These are phyloP conservation scores for Vanessa atalanta DNA, from an alignment of 1,140 invertebrate species.

Conservation along the genomic window DNA sequence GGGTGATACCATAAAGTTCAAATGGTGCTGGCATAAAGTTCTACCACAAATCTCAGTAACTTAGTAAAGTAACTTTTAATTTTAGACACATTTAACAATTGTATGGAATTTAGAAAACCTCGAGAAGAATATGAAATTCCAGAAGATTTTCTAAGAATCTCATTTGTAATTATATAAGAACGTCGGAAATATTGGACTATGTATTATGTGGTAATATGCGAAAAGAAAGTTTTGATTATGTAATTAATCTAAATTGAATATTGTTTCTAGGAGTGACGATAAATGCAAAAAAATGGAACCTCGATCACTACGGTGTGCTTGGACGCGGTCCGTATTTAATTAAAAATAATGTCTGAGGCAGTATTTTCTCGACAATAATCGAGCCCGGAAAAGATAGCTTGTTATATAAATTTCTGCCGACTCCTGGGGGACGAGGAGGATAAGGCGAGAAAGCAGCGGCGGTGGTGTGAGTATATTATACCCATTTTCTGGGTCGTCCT, in stretches of 20 bases:
- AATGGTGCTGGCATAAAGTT: no score
- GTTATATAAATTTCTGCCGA: conserved; percentile 79
- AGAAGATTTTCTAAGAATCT: no score
- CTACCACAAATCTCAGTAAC: no score
- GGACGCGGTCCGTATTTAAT: conserved; percentile 73
- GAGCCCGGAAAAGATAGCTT: conserved; percentile 76
- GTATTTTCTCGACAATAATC: conserved; percentile 77
- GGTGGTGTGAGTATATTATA: conserved; percentile 80
- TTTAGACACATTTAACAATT: no score
- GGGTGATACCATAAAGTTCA: no score
- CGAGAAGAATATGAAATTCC: no score
- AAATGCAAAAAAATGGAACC: conserved; percentile 40
- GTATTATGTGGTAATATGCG: background rate
- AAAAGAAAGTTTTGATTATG: background rate
- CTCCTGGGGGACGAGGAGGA: conserved; percentile 75
- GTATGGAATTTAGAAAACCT: no score
- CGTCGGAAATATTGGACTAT: no score
- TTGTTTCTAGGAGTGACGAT: background rate
- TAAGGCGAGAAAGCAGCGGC: conserved; percentile 70
- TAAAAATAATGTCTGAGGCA: conserved; percentile 77
- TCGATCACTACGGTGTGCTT: conserved; percentile 47
- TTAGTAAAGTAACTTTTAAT: no score
- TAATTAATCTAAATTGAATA: background rate
- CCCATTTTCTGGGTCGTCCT: conserved; percentile 81
- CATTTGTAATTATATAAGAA: no score